Evolutionary conservation across 2,888 invertebrate genomes (phyloP), one percentile per base, ranked within the genome.

Genomic region (Leucophenga maculata): DNA sequence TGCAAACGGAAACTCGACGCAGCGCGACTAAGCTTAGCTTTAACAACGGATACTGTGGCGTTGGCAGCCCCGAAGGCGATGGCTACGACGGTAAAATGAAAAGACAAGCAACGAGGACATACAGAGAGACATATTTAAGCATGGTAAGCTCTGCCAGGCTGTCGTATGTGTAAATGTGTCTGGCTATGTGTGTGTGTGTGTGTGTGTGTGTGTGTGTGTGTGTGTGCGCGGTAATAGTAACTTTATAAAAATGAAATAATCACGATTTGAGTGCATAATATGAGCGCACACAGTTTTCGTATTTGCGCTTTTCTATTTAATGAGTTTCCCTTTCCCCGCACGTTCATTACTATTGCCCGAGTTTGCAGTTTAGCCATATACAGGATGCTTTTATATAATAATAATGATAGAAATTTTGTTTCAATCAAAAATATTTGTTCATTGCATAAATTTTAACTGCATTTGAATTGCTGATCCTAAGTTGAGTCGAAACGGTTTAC

Each of bases 231-330:
- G 1, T 50, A 11, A 50, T 18, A 50, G 16, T 50, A 50, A 39
- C 11, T 39, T 39, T 39, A 39, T 39, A 50, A 50, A 50, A 50
- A 50, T 50, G 50, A 50, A 50, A 50, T 50, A 16, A 50, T 50
- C n/a, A 50, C 16, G 50, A 18, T 50, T 50, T 50, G 18, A 50
- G 50, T 18, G n/a, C 50, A 50, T 50, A 50, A 50, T 50, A n/a
- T 50, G 14, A 26, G 1, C 11, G 11, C 11, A 8, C 39, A 39
- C 39, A 39, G 11, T 39, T 39, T 39, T 39, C 8, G 11, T 9
- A 39, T 39, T 39, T 39, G 39, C 39, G 8, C 11, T 39, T 11
- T 11, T 39, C 11, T 39, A 39, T 9, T 39, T 39, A 39, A 39
- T 11, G 39, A 1, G 39, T 39, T 39, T 26, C 26, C 26, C 46